Evolutionary conservation across 2,797 vertebrate genomes (phyloP).

Genomic region (Hafferia zeledoni): DNA sequence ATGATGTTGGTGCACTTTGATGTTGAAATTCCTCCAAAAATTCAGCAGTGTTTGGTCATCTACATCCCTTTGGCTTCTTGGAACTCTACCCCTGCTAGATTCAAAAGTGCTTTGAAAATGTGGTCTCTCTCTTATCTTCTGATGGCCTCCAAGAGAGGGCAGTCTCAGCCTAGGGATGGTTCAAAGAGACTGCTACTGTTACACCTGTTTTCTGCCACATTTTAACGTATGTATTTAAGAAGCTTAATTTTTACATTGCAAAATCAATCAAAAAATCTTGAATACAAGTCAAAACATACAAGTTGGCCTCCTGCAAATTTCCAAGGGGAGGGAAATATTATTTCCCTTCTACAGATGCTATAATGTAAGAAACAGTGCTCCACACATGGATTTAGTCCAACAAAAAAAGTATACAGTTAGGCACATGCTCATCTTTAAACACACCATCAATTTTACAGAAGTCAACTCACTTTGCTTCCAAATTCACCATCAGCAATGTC

Average conservation of each 20-base stretch:
- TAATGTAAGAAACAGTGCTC: not conserved
- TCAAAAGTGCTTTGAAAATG: not conserved
- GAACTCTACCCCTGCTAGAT: not conserved
- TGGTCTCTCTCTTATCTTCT: not conserved
- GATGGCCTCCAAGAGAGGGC: constrained; percentile 50
- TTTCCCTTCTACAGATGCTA: not conserved
- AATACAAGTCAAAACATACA: not conserved
- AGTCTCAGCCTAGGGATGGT: not conserved
- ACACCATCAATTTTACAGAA: not conserved
- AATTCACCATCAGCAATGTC: not conserved
- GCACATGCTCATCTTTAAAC: not conserved
- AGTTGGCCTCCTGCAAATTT: not conserved
- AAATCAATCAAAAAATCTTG: not conserved
- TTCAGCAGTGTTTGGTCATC: not conserved
- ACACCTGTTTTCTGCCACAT: not conserved
- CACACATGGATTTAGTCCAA: not conserved
- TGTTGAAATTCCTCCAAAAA: not conserved
- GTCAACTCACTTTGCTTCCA: not conserved
- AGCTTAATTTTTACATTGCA: not conserved
- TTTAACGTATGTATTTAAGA: rapidly evolving
- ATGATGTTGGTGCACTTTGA: rapidly evolving
- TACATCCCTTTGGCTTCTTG: not conserved
- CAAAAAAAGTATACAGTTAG: not conserved
- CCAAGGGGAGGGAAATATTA: not conserved
- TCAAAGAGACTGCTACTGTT: not conserved